Percentiles rank a stretch among this genome's conserved stretches.
Conservation (phyloP, 2,113 vertebrate species). For the Ondatra zibethicus region DNA sequence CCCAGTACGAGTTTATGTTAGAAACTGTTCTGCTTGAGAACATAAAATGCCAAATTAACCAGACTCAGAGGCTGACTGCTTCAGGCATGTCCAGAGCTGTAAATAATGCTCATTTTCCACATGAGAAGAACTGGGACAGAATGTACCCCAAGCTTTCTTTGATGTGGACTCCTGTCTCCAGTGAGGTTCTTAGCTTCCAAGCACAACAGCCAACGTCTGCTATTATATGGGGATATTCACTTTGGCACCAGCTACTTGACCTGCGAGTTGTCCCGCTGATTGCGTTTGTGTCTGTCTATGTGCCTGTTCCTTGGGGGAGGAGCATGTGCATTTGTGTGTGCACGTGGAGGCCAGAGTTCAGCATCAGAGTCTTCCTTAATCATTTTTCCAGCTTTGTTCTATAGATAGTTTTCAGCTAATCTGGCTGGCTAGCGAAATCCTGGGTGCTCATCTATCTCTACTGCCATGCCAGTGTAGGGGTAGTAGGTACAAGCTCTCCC, state of each 20-base stretch:
- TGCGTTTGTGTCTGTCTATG: neutral
- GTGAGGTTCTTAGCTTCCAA: too few relatives aligned
- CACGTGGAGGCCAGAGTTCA: neutral
- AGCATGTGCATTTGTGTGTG: neutral
- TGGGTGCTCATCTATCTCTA: neutral
- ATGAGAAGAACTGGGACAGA: rapidly evolving
- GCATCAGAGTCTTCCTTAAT: neutral
- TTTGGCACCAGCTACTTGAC: neutral
- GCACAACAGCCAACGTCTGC: rapidly evolving
- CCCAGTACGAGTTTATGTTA: neutral
- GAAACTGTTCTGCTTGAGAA: neutral
- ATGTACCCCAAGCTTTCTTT: neutral
- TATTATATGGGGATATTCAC: rapidly evolving
- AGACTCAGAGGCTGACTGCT: neutral
- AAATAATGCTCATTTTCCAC: neutral
- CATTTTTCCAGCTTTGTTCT: neutral
- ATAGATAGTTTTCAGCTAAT: neutral
- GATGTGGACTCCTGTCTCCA: neutral
- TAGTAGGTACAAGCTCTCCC: neutral
- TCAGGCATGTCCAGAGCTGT: neutral
- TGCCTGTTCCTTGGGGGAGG: neutral
- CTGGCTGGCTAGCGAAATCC: neutral
- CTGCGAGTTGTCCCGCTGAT: neutral
- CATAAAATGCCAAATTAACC: neutral
- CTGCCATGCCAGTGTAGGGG: neutral